phyloP scores from a whole-genome alignment of 2,888 invertebrate genomes.

The Tiliacea aurago region DNA sequence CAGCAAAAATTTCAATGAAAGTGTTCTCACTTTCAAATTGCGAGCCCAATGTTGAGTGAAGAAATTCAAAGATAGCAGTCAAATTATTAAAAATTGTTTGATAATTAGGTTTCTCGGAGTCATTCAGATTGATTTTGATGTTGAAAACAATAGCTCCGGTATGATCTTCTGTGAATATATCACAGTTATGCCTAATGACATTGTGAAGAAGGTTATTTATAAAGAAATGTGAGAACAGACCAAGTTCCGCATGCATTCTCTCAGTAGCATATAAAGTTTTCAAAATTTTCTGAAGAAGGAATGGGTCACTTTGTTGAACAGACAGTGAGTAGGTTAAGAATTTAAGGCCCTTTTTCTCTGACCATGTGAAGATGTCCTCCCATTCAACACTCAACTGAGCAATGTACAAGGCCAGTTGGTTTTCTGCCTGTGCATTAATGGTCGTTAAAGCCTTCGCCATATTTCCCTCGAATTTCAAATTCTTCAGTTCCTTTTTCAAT shows the following conservation, averaged over 20 bases:
- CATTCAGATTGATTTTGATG: slow-evolving; percentile 82
- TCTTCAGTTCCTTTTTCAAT: slow-evolving; percentile 73
- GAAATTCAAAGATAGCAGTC: slow-evolving; percentile 86
- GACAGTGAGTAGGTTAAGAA: slow-evolving; percentile 82
- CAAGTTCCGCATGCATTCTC: slow-evolving; percentile 84
- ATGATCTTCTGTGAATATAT: slow-evolving; percentile 85
- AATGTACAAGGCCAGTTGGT: slow-evolving; percentile 81
- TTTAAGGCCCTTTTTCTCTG: slow-evolving; percentile 80
- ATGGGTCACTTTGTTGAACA: slow-evolving; percentile 84
- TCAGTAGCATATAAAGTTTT: slow-evolving; percentile 82
- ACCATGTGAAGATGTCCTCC: slow-evolving; percentile 86
- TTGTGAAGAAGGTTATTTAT: slow-evolving; percentile 82
- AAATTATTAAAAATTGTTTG: slow-evolving; percentile 86
- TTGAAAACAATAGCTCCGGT: slow-evolving; percentile 85
- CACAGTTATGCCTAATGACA: slow-evolving; percentile 85
- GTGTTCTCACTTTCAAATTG: slow-evolving; percentile 82
- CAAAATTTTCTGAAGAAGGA: slow-evolving; percentile 82
- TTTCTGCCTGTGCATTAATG: slow-evolving; percentile 81
- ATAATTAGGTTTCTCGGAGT: slow-evolving; percentile 80
- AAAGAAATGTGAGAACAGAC: slow-evolving; percentile 86
- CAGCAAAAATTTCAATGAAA: slow-evolving; percentile 84
- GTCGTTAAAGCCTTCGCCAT: slow-evolving; percentile 77
- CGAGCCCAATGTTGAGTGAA: slow-evolving; percentile 84
- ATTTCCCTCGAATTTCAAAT: slow-evolving; percentile 80
- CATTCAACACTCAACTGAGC: slow-evolving; percentile 86